Evolutionary conservation across 2,888 invertebrate species (phyloP).

Genomic region (Campoplex nolae): DNA sequence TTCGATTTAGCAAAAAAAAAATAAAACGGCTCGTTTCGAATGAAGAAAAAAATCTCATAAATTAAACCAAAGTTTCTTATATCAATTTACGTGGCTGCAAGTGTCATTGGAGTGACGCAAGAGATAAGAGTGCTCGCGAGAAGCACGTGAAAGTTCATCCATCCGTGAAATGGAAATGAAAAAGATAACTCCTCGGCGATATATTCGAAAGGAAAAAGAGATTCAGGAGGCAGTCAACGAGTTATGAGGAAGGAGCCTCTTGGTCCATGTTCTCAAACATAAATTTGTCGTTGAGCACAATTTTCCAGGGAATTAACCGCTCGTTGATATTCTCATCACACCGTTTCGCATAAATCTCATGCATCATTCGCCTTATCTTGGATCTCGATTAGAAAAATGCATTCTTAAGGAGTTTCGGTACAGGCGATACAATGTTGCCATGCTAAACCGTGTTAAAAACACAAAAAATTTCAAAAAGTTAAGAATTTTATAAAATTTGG

Average conservation of each 20-base stretch:
- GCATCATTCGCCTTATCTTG: neutral
- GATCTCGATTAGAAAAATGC: neutral
- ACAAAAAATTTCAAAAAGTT: too few relatives aligned
- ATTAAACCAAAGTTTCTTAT: neutral
- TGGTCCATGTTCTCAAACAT: slow-evolving; percentile 7
- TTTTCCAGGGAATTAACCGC: slow-evolving; percentile 62
- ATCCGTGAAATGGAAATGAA: slow-evolving; percentile 63
- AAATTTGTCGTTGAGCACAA: slow-evolving; percentile 46
- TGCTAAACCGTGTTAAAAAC: too few relatives aligned
- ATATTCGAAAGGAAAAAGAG: slow-evolving; percentile 33
- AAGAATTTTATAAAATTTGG: too few relatives aligned
- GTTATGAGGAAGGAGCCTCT: slow-evolving; percentile 23
- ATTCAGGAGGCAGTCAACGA: slow-evolving; percentile 34
- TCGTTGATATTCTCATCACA: slow-evolving; percentile 10
- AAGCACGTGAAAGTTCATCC: slow-evolving; percentile 34
- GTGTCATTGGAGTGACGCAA: slow-evolving; percentile 26
- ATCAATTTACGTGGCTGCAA: slow-evolving; percentile 27
- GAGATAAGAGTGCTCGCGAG: neutral
- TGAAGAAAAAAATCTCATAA: neutral
- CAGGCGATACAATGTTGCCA: too few relatives aligned
- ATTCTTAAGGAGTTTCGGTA: neutral
- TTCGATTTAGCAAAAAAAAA: neutral
- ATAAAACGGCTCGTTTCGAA: neutral
- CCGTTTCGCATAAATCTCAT: neutral
- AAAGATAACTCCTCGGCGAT: slow-evolving; percentile 36